Base-by-base conservation (phyloP, 2,888 invertebrate species). In the Drosophila mercatorum region DNA sequence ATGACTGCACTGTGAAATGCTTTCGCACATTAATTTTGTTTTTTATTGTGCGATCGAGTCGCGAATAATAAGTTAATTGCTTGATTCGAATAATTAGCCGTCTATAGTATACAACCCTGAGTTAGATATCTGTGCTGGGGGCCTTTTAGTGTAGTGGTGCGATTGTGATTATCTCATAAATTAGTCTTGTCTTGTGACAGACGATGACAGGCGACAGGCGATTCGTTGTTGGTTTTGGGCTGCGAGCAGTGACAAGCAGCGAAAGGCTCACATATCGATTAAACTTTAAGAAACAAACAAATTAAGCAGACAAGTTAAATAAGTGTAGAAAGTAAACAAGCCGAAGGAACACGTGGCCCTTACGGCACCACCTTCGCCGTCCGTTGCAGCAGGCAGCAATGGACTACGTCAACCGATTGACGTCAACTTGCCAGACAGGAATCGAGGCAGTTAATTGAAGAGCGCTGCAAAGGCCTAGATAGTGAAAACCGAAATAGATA, bases 121-220 rank as follows among this genome's bases (percentile, higher is more conserved):
- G 72, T 51, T 66, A 58, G 59, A 59, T 71, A 81, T 81, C 69
- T 77, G 49, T 77, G 78, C 64, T 70, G 68, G 44, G 67, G 22
- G 49, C 28, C 10, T 56, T 65, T 22, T 2, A 40, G 46, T 46
- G 73, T 67, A 65, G 67, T 63, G 46, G 85, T 67, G 79, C 53
- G 75, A 75, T 79, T 75, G 73, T 83, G 88, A 91, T 91, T 91
- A 88, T 88, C 82, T 84, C 83, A 84, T 80, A 81, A 88, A 90
- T 87, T 79, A 85, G 89, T 91, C 90, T 91, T 88, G 89, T 91
- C 90, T 91, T 88, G 91, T 91, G 92, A 91, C 90, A 90, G 80
- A 75, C 81, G 80, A 77, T 80, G 83, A 88, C 84, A 81, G 75
- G 65, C 61, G 62, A 75, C 59, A 59, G 22, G 22, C 22, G 22